phyloP scores from a whole-genome alignment of 2,113 vertebrate species.

The Caranx melampygus region DNA sequence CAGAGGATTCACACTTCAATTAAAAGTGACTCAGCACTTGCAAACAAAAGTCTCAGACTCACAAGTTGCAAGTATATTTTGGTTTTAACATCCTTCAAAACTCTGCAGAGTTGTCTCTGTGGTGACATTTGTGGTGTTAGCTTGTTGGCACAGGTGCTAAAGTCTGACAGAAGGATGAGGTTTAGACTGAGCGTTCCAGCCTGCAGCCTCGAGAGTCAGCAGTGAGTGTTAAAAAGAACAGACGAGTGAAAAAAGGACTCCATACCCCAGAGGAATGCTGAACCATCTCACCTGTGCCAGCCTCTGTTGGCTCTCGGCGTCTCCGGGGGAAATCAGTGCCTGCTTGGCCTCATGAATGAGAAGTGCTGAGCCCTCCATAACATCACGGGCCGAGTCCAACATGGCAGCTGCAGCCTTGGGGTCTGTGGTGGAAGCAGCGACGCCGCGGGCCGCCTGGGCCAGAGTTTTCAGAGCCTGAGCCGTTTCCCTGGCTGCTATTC shows the following conservation, averaged over 20 bases:
- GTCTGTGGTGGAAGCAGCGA: conserved; percentile 92
- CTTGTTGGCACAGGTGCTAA: not conserved
- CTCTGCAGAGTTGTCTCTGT: not conserved
- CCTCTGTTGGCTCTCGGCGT: conserved; percentile 96
- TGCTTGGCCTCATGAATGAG: conserved; percentile 97
- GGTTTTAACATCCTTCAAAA: conserved; percentile 6
- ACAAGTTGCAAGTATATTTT: not conserved
- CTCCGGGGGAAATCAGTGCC: conserved; percentile 91
- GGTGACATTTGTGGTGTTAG: not conserved
- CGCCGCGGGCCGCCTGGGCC: conserved; percentile 94
- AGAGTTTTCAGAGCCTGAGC: conserved; percentile 94
- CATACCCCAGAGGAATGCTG: not conserved
- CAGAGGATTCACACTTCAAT: not conserved
- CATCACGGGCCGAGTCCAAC: conserved; percentile 94
- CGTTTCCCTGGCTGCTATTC: conserved; percentile 96
- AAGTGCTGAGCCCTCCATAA: conserved; percentile 97
- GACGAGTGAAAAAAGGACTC: not conserved
- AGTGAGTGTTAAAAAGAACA: not conserved
- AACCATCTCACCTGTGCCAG: conserved; percentile 90
- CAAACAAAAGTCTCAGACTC: not conserved
- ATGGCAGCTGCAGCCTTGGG: conserved; percentile 89
- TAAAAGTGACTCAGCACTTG: not conserved
- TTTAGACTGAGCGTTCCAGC: not conserved
- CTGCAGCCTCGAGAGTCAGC: not conserved
- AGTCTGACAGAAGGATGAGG: not conserved